Conservation (phyloP, 2,113 vertebrate genomes). For the Haplotaxodon microlepis region DNA sequence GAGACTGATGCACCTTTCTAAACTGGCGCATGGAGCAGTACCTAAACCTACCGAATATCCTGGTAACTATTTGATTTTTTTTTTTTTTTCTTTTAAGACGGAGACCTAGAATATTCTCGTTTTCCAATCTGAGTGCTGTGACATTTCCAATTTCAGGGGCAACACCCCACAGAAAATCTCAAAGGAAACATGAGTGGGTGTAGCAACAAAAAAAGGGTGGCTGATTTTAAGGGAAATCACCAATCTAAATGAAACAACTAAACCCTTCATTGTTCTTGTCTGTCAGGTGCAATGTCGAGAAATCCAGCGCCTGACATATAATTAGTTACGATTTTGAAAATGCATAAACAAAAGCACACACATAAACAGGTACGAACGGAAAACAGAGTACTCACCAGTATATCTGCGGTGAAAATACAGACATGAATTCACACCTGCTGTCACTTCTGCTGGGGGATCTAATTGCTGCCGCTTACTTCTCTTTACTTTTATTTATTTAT, state of each 20-base stretch:
- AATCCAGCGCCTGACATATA: not conserved
- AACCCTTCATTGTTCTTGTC: not conserved
- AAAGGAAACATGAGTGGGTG: slow-evolving; percentile 54
- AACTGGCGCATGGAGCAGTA: not conserved
- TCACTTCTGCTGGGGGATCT: slow-evolving; percentile 23
- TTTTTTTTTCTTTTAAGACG: not conserved
- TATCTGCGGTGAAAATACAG: slow-evolving; percentile 59
- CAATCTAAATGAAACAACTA: not conserved
- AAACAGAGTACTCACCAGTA: slow-evolving; percentile 63
- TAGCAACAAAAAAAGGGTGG: slow-evolving; percentile 1
- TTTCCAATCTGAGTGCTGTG: not conserved
- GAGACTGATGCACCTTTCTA: not conserved
- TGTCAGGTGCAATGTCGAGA: not conserved
- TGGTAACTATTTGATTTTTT: not conserved
- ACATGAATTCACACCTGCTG: slow-evolving; percentile 71
- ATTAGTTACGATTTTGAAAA: not conserved
- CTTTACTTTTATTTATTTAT: not conserved
- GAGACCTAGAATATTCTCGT: not conserved
- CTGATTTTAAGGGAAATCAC: slow-evolving; percentile 26
- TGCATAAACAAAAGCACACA: not conserved
- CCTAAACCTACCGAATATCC: not conserved
- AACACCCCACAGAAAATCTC: slow-evolving; percentile 26
- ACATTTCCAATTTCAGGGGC: slow-evolving; percentile 26
- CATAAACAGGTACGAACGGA: not conserved
- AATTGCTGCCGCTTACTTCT: not conserved